These are phyloP conservation scores for Phycodurus eques DNA, from an alignment of 2,113 vertebrate genomes.

Conservation along the genomic window DNA sequence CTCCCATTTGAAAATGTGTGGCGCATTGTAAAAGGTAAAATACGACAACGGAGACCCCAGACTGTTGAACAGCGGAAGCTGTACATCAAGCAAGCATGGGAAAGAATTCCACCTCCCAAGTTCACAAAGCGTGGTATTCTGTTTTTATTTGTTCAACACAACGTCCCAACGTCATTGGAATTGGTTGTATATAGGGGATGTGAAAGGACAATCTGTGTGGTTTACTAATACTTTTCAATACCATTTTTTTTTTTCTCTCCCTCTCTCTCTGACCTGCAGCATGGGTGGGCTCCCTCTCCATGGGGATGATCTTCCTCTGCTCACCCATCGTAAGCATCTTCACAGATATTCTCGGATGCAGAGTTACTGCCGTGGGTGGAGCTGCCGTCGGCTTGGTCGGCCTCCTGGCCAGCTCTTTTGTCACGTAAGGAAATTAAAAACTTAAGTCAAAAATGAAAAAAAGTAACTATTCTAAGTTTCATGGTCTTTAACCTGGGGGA, in stretches of 20 bases:
- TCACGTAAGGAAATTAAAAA: constrained; percentile 76
- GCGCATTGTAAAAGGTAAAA: too few species aligned
- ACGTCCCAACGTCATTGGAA: too few species aligned
- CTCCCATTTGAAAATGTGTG: too few species aligned
- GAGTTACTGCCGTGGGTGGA: constrained; percentile 83
- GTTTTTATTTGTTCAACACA: too few species aligned
- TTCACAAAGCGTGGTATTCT: too few species aligned
- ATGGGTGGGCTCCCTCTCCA: constrained; percentile 90
- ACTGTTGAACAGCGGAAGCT: too few species aligned
- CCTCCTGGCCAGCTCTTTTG: constrained; percentile 91
- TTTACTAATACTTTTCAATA: constrained; percentile 1
- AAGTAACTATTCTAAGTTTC: background rate
- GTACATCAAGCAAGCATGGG: too few species aligned
- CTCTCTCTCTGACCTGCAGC: constrained; percentile 73
- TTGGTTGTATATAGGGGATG: background rate
- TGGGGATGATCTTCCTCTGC: constrained; percentile 99
- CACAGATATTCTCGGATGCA: constrained; percentile 89
- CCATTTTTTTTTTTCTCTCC: background rate
- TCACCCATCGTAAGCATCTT: constrained; percentile 94
- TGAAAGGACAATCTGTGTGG: background rate
- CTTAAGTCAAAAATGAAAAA: background rate
- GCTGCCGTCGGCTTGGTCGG: constrained; percentile 85
- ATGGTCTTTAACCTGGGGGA: too few species aligned
- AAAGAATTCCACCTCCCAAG: too few species aligned
- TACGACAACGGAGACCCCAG: too few species aligned